Evolutionary conservation across 2,888 invertebrate genomes (phyloP), one percentile per base, ranked within the genome.

Genomic region (Eumacrocentrus americanus): DNA sequence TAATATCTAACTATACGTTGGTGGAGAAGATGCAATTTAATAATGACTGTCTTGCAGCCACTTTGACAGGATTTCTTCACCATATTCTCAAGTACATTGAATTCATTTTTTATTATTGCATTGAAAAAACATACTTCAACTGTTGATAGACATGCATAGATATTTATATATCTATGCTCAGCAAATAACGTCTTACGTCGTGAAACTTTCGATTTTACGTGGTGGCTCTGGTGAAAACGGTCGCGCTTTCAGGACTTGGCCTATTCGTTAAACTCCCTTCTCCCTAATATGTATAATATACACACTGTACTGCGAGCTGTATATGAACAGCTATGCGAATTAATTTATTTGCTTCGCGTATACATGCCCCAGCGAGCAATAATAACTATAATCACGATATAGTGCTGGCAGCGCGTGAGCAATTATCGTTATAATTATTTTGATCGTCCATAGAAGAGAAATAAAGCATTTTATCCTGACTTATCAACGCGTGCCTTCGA

Each of bases 211-310:
- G 67, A 71, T 74, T 74, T 73, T 73, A 70, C 55, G 46, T 53
- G 58, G 46, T 48, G 55, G 47, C 53, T 53, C 44, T 59, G 62
- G 65, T 67, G 66, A 67, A 67, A 67, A 65, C 67, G 68, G 73
- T 70, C 70, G 74, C 75, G 75, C 75, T 75, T 75, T 74, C 73
- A 70, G 73, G 72, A 72, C 63, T 65, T 67, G 38, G 63, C 58
- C 56, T 56, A 56, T 61, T 50, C 47, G 57, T 38, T 58, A 18
- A 44, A 51, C 51, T 23, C 46, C 16, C 48, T 40, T 11, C 40
- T 29, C 29, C 29, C 29, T 29, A 29, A 23, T 34, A 20, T 50
- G 35, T 60, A 29, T 35, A n/a, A n/a, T n/a, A 55, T 34, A 55
- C n/a, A 52, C 37, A 56, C 57, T 54, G 40, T 44, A 25, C 3